phyloP scores from a whole-genome alignment of 2,797 vertebrate species.

The Fringilla coelebs region DNA sequence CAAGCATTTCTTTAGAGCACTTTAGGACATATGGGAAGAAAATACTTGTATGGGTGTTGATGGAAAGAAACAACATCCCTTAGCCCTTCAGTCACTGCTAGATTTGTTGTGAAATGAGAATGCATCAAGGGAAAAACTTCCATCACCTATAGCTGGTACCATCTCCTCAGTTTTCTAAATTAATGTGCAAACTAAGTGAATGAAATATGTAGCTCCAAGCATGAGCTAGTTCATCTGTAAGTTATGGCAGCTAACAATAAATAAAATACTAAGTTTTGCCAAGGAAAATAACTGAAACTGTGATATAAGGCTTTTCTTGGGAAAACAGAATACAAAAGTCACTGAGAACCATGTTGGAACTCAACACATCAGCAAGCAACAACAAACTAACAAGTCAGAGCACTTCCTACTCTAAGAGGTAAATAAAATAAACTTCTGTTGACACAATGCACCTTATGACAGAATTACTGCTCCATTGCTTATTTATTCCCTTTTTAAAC shows the following conservation, averaged over 20 bases:
- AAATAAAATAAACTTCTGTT: slow-evolving; percentile 33
- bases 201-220: neutral
- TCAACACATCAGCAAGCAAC: neutral
- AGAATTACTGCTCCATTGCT: slow-evolving; percentile 5
- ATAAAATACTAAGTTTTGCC: neutral
- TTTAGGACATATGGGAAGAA: neutral
- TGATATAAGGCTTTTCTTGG: neutral
- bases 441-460: slow-evolving; percentile 40
- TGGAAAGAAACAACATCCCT: neutral
- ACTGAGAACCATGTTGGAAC: neutral
- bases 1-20: neutral
- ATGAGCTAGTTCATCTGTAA: neutral
- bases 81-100: neutral
- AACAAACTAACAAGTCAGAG: slow-evolving; percentile 22
- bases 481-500: slow-evolving; percentile 26
- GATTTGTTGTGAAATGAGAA: neutral
- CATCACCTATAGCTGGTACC: neutral
- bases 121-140: neutral
- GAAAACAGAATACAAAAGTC: neutral
- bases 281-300: neutral
- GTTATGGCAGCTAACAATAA: neutral
- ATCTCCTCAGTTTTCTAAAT: neutral
- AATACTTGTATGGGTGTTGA: neutral
- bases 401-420: neutral
- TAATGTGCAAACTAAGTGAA: neutral